phyloP scores from a whole-genome alignment of 1,140 invertebrate species.

The Leptinotarsa texana region DNA sequence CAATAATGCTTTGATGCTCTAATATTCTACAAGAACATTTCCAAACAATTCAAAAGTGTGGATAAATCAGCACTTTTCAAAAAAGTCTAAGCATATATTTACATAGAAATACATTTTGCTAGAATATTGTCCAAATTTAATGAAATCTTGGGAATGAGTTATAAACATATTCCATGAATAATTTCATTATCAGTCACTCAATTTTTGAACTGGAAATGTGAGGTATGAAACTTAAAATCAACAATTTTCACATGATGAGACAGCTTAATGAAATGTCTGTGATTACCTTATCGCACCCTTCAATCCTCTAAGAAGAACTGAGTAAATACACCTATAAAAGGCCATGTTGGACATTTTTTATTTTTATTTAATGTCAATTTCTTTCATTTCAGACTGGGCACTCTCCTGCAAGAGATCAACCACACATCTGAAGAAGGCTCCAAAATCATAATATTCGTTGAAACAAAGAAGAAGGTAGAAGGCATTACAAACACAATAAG shows the following conservation, averaged over 20 bases:
- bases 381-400: slow-evolving; percentile 62
- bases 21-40: too few species aligned
- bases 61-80: too few species aligned
- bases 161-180: too few species aligned
- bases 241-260: slow-evolving; percentile 42
- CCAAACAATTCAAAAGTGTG: too few species aligned
- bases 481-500: slow-evolving; percentile 90
- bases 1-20: background rate
- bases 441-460: slow-evolving; percentile 94
- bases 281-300: slow-evolving; percentile 66
- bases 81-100: too few species aligned
- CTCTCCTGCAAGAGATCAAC: slow-evolving; percentile 83
- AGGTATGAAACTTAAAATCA: too few species aligned
- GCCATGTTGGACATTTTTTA: background rate
- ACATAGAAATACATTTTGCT: too few species aligned
- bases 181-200: too few species aligned
- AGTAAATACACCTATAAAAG: slow-evolving; percentile 36
- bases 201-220: too few species aligned
- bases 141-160: too few species aligned
- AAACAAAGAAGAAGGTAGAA: slow-evolving; percentile 96
- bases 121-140: too few species aligned
- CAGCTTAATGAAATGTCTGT: slow-evolving; percentile 52
- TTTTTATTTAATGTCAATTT: background rate
- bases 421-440: slow-evolving; percentile 78
- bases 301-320: slow-evolving; percentile 72